A percentile compares a stretch with the other conserved stretches of the same genome.
These are phyloP conservation scores for Acheta domesticus DNA, from an alignment of 2,888 invertebrate species.

Conservation along the genomic window DNA sequence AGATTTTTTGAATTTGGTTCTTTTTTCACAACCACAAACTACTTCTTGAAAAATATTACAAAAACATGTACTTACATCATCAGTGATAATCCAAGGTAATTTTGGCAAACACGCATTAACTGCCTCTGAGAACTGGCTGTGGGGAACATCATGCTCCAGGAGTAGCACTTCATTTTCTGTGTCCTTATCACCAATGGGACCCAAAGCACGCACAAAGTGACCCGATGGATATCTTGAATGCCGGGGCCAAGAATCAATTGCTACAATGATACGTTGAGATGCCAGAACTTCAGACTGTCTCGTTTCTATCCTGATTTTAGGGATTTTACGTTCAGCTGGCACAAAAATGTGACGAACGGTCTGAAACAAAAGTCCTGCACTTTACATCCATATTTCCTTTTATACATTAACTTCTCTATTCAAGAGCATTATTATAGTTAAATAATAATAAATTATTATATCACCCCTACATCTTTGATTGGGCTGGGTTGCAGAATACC, in stretches of 20 bases:
- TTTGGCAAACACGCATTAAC: slow-evolving; percentile 89
- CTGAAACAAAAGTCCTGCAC: slow-evolving; percentile 40
- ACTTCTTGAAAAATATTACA: too few species aligned
- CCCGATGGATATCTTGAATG: slow-evolving; percentile 91
- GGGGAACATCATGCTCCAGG: slow-evolving; percentile 93
- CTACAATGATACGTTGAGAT: slow-evolving; percentile 87
- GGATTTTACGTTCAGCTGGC: slow-evolving; percentile 90
- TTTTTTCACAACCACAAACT: too few species aligned
- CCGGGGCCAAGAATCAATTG: slow-evolving; percentile 94
- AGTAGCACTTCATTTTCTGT: slow-evolving; percentile 98
- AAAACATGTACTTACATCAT: slow-evolving; percentile 58
- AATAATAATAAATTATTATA: neutral
- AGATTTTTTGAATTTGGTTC: too few species aligned
- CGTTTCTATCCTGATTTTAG: slow-evolving; percentile 93
- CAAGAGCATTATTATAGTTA: neutral
- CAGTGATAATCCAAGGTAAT: slow-evolving; percentile 83
- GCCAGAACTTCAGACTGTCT: slow-evolving; percentile 78
- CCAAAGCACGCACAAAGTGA: slow-evolving; percentile 91
- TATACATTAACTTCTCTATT: neutral
- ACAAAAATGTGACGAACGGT: slow-evolving; percentile 77
- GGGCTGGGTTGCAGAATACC: slow-evolving; percentile 83
- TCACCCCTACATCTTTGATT: slow-evolving; percentile 56
- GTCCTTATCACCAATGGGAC: slow-evolving; percentile 86
- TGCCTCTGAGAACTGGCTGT: slow-evolving; percentile 89
- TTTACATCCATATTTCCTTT: neutral